Conservation (phyloP, 1,140 invertebrate genomes). For the Ceratosolen fusciceps region DNA sequence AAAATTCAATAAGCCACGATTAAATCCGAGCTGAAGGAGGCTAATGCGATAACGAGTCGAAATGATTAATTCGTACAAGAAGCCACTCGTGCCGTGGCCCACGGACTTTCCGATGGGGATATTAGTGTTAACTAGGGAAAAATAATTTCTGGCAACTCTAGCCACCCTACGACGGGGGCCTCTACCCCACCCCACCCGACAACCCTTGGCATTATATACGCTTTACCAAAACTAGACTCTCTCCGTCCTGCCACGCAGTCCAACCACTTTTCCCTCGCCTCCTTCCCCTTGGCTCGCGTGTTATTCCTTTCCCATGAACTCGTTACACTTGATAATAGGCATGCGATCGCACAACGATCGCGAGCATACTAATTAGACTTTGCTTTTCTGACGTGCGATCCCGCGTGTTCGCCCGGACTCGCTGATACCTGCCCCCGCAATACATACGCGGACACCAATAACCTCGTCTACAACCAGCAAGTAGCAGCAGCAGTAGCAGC, state of each 20-base stretch:
- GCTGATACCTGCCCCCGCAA: background rate
- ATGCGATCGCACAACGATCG: slow-evolving; percentile 62
- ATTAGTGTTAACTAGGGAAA: slow-evolving; percentile 31
- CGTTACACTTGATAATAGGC: slow-evolving; percentile 64
- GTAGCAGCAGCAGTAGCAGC: background rate
- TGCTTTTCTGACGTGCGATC: slow-evolving; percentile 59
- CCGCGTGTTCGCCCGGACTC: background rate
- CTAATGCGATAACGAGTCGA: slow-evolving; percentile 15
- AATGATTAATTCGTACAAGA: slow-evolving; percentile 23
- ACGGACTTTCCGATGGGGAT: slow-evolving; percentile 14
- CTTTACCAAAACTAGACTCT: slow-evolving; percentile 9
- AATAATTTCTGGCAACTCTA: slow-evolving; percentile 37
- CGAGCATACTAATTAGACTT: slow-evolving; percentile 63
- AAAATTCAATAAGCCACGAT: slow-evolving; percentile 39
- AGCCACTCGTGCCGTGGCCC: background rate
- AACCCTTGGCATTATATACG: slow-evolving; percentile 7
- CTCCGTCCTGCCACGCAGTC: too few relatives aligned
- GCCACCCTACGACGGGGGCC: too few relatives aligned
- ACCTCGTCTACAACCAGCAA: too few relatives aligned
- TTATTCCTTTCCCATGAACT: slow-evolving; percentile 60
- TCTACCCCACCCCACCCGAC: too few relatives aligned
- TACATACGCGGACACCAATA: background rate
- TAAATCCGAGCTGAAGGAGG: background rate
- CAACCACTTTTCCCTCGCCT: background rate
- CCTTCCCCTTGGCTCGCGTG: slow-evolving; percentile 56